Conservation (phyloP, 1,140 invertebrate genomes). For the Rhopalosiphum maidis region DNA sequence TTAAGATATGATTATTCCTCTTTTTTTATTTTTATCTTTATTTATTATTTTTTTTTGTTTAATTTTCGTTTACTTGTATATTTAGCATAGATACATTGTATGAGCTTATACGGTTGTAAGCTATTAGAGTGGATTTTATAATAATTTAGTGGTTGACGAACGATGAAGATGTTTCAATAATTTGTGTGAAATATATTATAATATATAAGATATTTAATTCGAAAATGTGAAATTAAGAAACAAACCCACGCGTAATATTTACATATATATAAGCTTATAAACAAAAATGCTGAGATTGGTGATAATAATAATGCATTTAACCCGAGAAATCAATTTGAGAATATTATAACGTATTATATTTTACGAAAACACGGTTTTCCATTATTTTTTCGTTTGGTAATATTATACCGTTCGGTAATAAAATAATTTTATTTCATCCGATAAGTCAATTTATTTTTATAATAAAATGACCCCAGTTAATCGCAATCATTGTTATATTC, state of each 20-base stretch:
- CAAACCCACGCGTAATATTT: neutral
- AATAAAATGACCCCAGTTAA: neutral
- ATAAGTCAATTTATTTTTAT: neutral
- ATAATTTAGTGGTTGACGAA: too few relatives aligned
- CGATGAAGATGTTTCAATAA: too few relatives aligned
- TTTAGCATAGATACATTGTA: too few relatives aligned
- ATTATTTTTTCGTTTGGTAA: neutral
- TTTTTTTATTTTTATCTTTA: too few relatives aligned
- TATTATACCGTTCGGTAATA: neutral
- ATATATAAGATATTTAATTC: too few relatives aligned
- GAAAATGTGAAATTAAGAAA: neutral
- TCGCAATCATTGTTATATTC: neutral
- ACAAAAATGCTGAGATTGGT: neutral
- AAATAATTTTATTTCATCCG: neutral
- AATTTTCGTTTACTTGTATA: too few relatives aligned
- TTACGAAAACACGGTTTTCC: neutral
- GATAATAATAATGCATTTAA: neutral
- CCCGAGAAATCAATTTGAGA: neutral
- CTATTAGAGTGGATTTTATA: too few relatives aligned
- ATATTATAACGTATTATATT: neutral
- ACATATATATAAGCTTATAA: neutral
- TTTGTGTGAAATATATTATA: too few relatives aligned
- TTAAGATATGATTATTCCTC: too few relatives aligned
- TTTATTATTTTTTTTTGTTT: too few relatives aligned
- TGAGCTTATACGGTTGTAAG: too few relatives aligned